These are phyloP conservation scores for Pammene aurita DNA, from an alignment of 2,888 invertebrate species.

Conservation along the genomic window DNA sequence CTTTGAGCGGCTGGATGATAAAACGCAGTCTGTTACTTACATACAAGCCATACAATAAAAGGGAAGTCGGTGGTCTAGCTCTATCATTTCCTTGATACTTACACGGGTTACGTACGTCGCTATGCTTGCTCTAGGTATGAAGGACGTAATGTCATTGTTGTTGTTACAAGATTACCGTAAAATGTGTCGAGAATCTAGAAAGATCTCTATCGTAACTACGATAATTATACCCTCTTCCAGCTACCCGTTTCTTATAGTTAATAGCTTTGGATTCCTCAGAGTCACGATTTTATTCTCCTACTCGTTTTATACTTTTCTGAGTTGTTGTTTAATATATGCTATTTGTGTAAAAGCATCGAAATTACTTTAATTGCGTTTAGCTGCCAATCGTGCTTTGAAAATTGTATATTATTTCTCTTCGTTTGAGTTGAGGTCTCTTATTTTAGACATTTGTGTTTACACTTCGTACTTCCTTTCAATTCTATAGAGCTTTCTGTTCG, in stretches of 20 bases:
- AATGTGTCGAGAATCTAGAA: conserved; percentile 18
- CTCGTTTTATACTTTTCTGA: conserved; percentile 10
- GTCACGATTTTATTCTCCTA: conserved; percentile 8
- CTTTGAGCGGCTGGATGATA: no score
- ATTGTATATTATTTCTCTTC: conserved; percentile 22
- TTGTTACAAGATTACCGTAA: conserved; percentile 22
- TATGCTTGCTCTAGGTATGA: conserved; percentile 4
- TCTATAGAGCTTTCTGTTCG: conserved; percentile 4
- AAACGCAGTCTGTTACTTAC: neutral
- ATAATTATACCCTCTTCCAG: conserved; percentile 10
- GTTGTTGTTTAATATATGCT: conserved; percentile 10
- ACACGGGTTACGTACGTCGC: conserved; percentile 13
- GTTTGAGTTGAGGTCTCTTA: neutral
- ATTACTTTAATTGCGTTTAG: conserved; percentile 25
- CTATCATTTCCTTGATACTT: conserved; percentile 6
- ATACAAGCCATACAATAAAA: neutral
- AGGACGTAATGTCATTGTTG: conserved; percentile 32
- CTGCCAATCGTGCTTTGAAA: conserved; percentile 10
- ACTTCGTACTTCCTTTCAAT: conserved; percentile 14
- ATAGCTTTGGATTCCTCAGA: conserved; percentile 12
- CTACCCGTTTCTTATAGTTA: neutral
- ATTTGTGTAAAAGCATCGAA: conserved; percentile 31
- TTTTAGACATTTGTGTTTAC: conserved; percentile 11
- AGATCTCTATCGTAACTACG: conserved; percentile 3
- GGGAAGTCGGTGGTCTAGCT: neutral